These are phyloP conservation scores for Halocaridina rubra DNA, from an alignment of 2,888 invertebrate genomes.

Conservation along the genomic window DNA sequence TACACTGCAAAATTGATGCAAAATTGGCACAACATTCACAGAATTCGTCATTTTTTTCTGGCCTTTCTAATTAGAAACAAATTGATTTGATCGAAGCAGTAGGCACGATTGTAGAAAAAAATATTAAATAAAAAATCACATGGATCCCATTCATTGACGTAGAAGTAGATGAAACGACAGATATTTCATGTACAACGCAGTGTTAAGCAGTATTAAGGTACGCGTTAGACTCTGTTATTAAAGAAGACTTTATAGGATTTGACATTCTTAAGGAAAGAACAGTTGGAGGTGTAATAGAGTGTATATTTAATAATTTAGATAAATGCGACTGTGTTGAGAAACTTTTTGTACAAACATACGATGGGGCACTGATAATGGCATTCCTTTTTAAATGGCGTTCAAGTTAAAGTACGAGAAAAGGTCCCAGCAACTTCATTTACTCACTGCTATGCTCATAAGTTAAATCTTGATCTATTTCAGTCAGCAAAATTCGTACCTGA, in stretches of 20 bases:
- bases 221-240: slow-evolving; percentile 19
- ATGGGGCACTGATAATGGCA: slow-evolving; percentile 3
- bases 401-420: slow-evolving; percentile 27
- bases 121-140: slow-evolving; percentile 7
- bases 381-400: slow-evolving; percentile 29
- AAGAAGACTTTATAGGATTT: slow-evolving; percentile 27
- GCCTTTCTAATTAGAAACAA: slow-evolving; percentile 7
- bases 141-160: background rate
- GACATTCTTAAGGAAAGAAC: slow-evolving; percentile 26
- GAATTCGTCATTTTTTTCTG: slow-evolving; percentile 12
- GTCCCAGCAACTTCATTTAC: slow-evolving; percentile 12
- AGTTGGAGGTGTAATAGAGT: slow-evolving; percentile 22
- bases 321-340: slow-evolving; percentile 15
- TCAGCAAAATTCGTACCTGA: background rate
- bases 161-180: slow-evolving; percentile 14
- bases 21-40: slow-evolving; percentile 1
- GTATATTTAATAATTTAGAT: slow-evolving; percentile 27
- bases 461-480: no score
- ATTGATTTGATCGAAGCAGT: slow-evolving; percentile 1
- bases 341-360: background rate
- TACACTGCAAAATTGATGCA: slow-evolving; percentile 14
- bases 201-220: slow-evolving; percentile 11
- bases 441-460: slow-evolving; percentile 22
- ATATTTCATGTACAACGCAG: slow-evolving; percentile 24
- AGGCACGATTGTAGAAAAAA: slow-evolving; percentile 27